phyloP scores from a whole-genome alignment of 1,140 invertebrate genomes.

The Heliconius hermathena region DNA sequence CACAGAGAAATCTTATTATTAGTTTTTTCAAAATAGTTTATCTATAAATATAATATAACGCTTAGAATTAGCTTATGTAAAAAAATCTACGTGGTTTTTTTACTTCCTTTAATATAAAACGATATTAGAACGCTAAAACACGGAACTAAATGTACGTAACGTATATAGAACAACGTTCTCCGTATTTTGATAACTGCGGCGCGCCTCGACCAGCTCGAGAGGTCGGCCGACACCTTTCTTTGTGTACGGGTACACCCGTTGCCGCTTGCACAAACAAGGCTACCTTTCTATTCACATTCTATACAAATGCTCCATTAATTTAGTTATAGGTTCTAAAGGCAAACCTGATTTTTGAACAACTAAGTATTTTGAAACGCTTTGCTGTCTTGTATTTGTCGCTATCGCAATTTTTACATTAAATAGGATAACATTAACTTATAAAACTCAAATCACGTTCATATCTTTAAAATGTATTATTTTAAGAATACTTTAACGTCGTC shows the following conservation, averaged over 20 bases:
- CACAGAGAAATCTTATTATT: neutral
- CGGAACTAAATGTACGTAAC: slow-evolving; percentile 20
- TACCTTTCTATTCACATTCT: slow-evolving; percentile 54
- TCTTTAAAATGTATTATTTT: slow-evolving; percentile 30
- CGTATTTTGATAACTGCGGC: slow-evolving; percentile 18
- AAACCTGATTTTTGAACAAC: slow-evolving; percentile 40
- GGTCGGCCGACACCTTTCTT: slow-evolving; percentile 45
- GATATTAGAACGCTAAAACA: neutral
- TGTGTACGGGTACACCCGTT: slow-evolving; percentile 36
- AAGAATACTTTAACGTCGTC: slow-evolving; percentile 27
- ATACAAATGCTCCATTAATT: slow-evolving; percentile 29
- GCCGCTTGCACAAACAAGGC: slow-evolving; percentile 46
- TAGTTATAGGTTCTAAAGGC: slow-evolving; percentile 15
- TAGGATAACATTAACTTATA: slow-evolving; percentile 11
- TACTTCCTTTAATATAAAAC: neutral
- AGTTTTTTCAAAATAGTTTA: too few species aligned
- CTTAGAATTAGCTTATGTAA: neutral
- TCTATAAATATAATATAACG: too few species aligned
- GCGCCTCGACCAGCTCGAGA: slow-evolving; percentile 26
- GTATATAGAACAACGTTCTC: neutral
- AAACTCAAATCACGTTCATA: slow-evolving; percentile 26
- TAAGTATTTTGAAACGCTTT: slow-evolving; percentile 36
- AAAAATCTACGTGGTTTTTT: neutral
- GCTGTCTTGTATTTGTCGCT: slow-evolving; percentile 21
- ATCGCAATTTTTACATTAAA: slow-evolving; percentile 21